These are phyloP conservation scores for Chamaea fasciata DNA, from an alignment of 2,113 vertebrate genomes.

Conservation along the genomic window DNA sequence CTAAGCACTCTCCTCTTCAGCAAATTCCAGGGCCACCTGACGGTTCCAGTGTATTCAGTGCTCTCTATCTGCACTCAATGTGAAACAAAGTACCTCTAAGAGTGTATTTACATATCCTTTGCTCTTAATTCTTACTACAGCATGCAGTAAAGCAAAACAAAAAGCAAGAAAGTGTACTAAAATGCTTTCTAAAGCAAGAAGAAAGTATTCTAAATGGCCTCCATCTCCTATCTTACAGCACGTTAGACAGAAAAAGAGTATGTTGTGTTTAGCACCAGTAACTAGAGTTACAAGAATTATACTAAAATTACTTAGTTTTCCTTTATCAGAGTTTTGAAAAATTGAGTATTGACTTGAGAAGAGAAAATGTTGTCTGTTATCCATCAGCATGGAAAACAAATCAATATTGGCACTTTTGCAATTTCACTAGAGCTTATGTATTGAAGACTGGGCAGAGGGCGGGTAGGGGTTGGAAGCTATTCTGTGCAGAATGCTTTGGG, in stretches of 20 bases:
- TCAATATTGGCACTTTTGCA: neutral
- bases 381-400: neutral
- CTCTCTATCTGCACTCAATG: neutral
- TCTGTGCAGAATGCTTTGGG: neutral
- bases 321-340: neutral
- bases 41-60: neutral
- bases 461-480: neutral
- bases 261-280: neutral
- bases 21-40: neutral
- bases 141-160: neutral
- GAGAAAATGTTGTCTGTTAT: neutral
- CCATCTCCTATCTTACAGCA: neutral
- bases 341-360: neutral
- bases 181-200: neutral
- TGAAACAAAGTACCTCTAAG: neutral
- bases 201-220: neutral
- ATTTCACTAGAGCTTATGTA: neutral
- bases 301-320: neutral
- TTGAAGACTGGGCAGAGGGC: neutral
- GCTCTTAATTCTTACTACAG: neutral
- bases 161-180: neutral
- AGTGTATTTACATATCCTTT: neutral
- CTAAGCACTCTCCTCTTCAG: neutral
- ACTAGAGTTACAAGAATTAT: neutral
- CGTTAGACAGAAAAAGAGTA: neutral